Conservation (phyloP, 2,888 invertebrate genomes). For the Athalia circularis region DNA sequence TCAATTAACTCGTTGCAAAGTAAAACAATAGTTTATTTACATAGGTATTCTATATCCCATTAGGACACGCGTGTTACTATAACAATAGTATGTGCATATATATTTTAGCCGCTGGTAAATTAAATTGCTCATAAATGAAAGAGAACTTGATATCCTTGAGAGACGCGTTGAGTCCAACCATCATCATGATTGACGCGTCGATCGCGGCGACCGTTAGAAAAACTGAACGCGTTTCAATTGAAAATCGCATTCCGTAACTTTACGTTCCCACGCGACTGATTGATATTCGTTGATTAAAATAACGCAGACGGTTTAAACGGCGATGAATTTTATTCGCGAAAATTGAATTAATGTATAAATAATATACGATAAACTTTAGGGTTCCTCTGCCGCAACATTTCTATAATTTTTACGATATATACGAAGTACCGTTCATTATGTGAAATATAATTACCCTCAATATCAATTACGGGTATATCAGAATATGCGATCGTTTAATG, state of each 20-base stretch:
- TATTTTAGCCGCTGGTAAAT: too few species aligned
- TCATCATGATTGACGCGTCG: slow-evolving; percentile 39
- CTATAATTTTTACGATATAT: too few species aligned
- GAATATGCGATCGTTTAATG: neutral
- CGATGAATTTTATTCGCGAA: too few species aligned
- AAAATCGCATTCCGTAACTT: neutral
- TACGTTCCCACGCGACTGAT: slow-evolving; percentile 15
- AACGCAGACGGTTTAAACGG: too few species aligned
- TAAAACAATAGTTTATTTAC: neutral
- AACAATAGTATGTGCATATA: neutral
- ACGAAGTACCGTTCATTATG: too few species aligned
- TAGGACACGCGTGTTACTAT: slow-evolving; percentile 24
- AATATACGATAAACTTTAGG: too few species aligned
- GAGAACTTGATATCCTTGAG: slow-evolving; percentile 55
- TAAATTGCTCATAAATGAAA: slow-evolving; percentile 44
- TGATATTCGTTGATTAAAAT: neutral
- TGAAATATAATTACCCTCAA: too few species aligned
- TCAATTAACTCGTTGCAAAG: slow-evolving; percentile 10
- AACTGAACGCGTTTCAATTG: neutral
- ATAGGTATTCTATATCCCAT: slow-evolving; percentile 14
- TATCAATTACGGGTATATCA: too few species aligned
- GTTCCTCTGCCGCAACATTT: too few species aligned
- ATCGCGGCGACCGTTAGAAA: slow-evolving; percentile 8
- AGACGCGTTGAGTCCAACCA: slow-evolving; percentile 21
- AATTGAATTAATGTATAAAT: too few species aligned